Percentiles rank a stretch among this genome's conserved stretches.
Conservation (phyloP, 1,140 invertebrate species). For the Ladona fulva region DNA sequence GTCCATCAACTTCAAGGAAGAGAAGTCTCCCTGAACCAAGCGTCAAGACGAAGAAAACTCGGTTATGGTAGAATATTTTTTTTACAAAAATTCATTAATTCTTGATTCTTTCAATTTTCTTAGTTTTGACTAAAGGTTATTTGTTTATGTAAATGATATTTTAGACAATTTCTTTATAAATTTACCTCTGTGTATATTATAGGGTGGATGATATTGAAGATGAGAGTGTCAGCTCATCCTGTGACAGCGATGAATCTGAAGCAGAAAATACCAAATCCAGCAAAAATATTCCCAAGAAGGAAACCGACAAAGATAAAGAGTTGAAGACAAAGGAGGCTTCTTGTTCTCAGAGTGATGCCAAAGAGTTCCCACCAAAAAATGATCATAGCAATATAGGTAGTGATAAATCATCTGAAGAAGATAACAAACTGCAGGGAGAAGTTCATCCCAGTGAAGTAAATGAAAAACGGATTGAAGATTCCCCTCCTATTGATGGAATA, state of each 20-base stretch:
- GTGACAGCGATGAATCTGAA: not conserved
- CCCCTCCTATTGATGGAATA: no score
- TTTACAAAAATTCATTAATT: not conserved
- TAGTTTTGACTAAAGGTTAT: not conserved
- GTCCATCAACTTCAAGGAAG: not conserved
- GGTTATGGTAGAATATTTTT: not conserved
- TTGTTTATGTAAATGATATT: not conserved
- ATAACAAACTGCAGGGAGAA: no score
- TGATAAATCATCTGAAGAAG: no score
- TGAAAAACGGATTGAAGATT: no score
- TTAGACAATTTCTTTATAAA: not conserved
- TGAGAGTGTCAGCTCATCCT: not conserved
- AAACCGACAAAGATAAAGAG: no score
- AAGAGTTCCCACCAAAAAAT: no score
- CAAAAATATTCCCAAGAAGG: no score
- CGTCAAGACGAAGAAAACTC: not conserved
- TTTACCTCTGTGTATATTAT: not conserved
- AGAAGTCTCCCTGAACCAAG: not conserved
- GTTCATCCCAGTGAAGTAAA: no score
- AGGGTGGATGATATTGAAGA: not conserved
- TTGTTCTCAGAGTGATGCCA: no score
- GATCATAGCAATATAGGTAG: no score
- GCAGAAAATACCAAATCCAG: not conserved
- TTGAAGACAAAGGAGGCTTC: no score
- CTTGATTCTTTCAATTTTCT: not conserved